phyloP scores from a whole-genome alignment of 2,113 vertebrate genomes.

The Chloropsis cyanopogon region DNA sequence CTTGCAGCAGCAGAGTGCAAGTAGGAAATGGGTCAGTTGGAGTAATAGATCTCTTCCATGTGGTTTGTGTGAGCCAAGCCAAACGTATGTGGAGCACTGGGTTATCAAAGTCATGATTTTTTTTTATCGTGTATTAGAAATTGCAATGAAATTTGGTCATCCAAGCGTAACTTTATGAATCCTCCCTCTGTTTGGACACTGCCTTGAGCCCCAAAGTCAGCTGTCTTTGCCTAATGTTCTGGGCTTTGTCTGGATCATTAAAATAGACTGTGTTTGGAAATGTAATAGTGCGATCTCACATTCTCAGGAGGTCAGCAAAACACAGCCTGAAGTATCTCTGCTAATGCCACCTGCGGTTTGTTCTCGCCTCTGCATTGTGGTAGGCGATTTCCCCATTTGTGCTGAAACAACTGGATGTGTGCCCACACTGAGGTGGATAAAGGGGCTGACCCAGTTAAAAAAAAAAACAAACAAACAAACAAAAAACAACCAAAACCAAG shows the following conservation, averaged over 20 bases:
- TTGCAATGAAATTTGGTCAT: background rate
- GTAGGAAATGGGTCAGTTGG: constrained; percentile 25
- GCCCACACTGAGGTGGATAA: background rate
- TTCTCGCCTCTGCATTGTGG: constrained; percentile 3
- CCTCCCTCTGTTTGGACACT: background rate
- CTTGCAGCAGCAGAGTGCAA: background rate
- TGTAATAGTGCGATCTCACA: background rate
- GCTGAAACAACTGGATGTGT: background rate
- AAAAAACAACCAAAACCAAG: background rate
- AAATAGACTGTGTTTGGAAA: background rate
- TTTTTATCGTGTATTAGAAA: background rate
- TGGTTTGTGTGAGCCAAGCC: background rate
- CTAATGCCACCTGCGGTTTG: constrained; percentile 1
- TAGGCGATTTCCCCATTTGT: background rate
- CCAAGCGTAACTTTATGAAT: background rate
- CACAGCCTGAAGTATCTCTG: background rate
- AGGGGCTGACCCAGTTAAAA: background rate
- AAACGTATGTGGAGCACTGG: background rate
- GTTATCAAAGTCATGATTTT: background rate
- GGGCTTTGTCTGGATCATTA: background rate
- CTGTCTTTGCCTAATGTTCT: background rate
- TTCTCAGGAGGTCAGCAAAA: constrained; percentile 43
- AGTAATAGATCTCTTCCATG: background rate
- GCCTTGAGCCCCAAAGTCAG: background rate
- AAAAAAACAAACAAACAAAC: too few relatives aligned